Base-by-base conservation (phyloP, 2,113 vertebrate species). In the Microtus pennsylvanicus region DNA sequence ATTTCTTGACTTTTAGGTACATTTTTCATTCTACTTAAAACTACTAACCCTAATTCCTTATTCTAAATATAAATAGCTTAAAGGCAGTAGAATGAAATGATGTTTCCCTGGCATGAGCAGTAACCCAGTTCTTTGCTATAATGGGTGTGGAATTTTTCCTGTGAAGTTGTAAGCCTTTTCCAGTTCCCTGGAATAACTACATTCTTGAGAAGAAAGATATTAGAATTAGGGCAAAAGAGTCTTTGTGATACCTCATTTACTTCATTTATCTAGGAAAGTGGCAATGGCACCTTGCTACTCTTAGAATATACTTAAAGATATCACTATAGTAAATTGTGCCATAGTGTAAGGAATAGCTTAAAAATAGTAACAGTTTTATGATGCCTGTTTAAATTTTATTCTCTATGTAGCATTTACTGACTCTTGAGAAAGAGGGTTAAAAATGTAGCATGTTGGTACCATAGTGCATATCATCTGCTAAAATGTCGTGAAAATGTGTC, bases 21-120 rank as follows among this genome's bases (percentile, higher is more conserved):
- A 85, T 69, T 26, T 0, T 28, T 63, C 5, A 10, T 47, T 14
- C 7, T 50, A 72, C 50, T 45, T 33, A 42, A 30, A 83, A 67
- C 33, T 21, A 69, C 33, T 61, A 86, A 63, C 74, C 3, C 7
- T 78, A 70, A 4, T 63, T 28, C 26, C 17, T 52, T 0, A 5
- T 94, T 78, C 38, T 89, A 94, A 94, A 75, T 74, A 82, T 58
- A 69, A 24, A 70, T 50, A 87, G 61, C 12, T 67, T 69, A 85
- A 90, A 83, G 8, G 5, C 8, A 85, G 38, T 28, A 78, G 33
- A 65, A 90, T 61, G 61, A 78, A 80, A 75, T 75, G 7, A 10
- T 50, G 0, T 88, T 96, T 87, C 88, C 35, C 33, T 93, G 38
- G 14, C 61, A 58, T 86, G 11, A 90, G n/a, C 21, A 81, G 0